Conservation (phyloP, 1,140 invertebrate species). For the Drosophila oshimai region DNA sequence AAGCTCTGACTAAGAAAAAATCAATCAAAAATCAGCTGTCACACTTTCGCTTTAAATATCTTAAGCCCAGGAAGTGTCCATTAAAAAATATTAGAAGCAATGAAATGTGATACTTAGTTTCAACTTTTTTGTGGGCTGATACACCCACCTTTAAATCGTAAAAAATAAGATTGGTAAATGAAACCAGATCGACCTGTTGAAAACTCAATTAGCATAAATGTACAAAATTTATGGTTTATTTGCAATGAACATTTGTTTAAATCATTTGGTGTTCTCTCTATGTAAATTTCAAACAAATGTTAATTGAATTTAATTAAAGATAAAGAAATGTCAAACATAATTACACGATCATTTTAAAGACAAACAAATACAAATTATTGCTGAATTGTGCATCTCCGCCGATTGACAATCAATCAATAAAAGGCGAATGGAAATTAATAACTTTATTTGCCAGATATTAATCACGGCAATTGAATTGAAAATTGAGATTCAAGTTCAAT, state of each 20-base stretch:
- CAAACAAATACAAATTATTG: slow-evolving; percentile 14
- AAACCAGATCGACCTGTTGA: slow-evolving; percentile 62
- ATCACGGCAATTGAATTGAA: slow-evolving; percentile 42
- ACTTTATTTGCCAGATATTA: slow-evolving; percentile 45
- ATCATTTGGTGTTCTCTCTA: slow-evolving; percentile 41
- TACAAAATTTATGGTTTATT: slow-evolving; percentile 65
- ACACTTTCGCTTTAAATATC: background rate
- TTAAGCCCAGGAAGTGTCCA: slow-evolving; percentile 24
- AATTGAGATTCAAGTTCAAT: slow-evolving; percentile 53
- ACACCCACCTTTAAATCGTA: too few relatives aligned
- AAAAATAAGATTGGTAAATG: slow-evolving; percentile 38
- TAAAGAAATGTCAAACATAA: slow-evolving; percentile 40
- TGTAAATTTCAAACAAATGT: slow-evolving; percentile 37
- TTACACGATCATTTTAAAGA: slow-evolving; percentile 39
- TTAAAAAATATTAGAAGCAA: slow-evolving; percentile 28
- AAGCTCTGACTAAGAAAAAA: too few relatives aligned
- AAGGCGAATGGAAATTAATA: slow-evolving; percentile 28
- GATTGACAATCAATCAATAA: slow-evolving; percentile 39
- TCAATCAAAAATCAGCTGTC: slow-evolving; percentile 1
- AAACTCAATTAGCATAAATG: slow-evolving; percentile 58
- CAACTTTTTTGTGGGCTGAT: background rate
- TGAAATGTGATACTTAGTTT: background rate
- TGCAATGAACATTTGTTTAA: slow-evolving; percentile 56
- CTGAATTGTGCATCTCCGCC: background rate
- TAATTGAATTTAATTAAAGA: slow-evolving; percentile 31